A percentile compares a stretch with the other conserved stretches of the same genome.
Evolutionary conservation across 53 echinoderm and acorn worm genomes (phyloP).

Genomic region (Temnopleurus reevesii): DNA sequence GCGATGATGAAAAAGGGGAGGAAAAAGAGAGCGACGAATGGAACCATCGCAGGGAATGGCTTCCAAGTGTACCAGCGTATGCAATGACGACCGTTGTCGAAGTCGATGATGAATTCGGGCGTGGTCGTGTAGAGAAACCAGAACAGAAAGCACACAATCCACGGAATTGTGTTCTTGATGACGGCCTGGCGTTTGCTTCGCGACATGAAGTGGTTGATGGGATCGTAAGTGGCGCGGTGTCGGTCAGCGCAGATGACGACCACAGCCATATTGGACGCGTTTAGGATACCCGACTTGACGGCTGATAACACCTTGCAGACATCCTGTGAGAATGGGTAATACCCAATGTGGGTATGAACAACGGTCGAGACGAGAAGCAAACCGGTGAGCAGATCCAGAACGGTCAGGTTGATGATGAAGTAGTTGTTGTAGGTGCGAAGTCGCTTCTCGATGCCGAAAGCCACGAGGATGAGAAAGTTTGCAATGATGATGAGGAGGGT

Average conservation of each 20-base stretch:
- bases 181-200: conserved; percentile 38
- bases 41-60: neutral
- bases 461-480: conserved; percentile 16
- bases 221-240: conserved; percentile 42
- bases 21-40: neutral
- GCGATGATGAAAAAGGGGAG: conserved; percentile 23
- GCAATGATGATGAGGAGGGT: neutral
- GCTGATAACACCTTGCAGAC: neutral
- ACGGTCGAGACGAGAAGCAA: neutral
- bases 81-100: conserved; percentile 49
- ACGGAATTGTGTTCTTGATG: neutral
- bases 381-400: conserved; percentile 12
- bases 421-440: conserved; percentile 56
- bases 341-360: conserved; percentile 32
- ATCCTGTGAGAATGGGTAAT: neutral
- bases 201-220: conserved; percentile 48
- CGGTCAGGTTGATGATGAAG: conserved; percentile 42
- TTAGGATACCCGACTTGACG: neutral
- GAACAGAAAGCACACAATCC: neutral
- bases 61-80: neutral
- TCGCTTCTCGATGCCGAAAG: conserved; percentile 25
- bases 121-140: conserved; percentile 16
- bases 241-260: conserved; percentile 44
- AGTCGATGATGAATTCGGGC: conserved; percentile 26
- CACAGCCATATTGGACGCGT: conserved; percentile 15